Base-by-base conservation (phyloP, 1,140 invertebrate species). In the Dreissena polymorpha region DNA sequence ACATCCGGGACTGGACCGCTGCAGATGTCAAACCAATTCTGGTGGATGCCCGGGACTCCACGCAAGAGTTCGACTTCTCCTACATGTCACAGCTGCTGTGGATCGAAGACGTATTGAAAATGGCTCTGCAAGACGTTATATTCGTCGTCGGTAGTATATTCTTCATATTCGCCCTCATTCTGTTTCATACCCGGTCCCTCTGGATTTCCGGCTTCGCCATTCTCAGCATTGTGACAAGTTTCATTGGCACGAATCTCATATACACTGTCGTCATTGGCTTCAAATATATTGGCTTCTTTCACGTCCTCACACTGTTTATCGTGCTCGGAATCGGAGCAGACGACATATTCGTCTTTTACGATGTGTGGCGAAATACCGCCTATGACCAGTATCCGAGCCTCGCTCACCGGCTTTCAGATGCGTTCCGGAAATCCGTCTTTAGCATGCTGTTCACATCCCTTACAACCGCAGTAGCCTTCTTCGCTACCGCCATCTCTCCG, bases 301-400 rank as follows among this genome's bases (percentile, higher is more conserved):
- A 90, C 70, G 74, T 91, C 0, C 67, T 90, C 23, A 86, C 88
- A 18, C 84, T 90, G 12, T 90, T 90, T 75, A 88, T 90, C 51
- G 87, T 90, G n/a, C 86, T 90, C n/a, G 89, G 89, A 60, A 88
- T 90, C 18, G 89, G 88, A 0, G 87, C 87, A 39, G 89, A 90
- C 75, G 83, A 90, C 72, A 85, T 91, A 23, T 90, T 89, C 68
- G 88, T 90, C 0, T 90, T 88, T 76, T 86, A 86, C 67, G 88
- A 90, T 70, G 83, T 84, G 1, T 90, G 89, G 89, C 49, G 86
- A n/a, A 85, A 83, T 13, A 88, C 88, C 0, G 83, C 74, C 12
- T 80, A 83, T 53, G 69, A 77, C 39, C 10, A 60, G 0, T 88
- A 89, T 73, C 68, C 84, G 13, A 82, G 50, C 13, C 64, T 91